Conservation (phyloP, 2,113 vertebrate genomes). For the Cottus gobio region DNA sequence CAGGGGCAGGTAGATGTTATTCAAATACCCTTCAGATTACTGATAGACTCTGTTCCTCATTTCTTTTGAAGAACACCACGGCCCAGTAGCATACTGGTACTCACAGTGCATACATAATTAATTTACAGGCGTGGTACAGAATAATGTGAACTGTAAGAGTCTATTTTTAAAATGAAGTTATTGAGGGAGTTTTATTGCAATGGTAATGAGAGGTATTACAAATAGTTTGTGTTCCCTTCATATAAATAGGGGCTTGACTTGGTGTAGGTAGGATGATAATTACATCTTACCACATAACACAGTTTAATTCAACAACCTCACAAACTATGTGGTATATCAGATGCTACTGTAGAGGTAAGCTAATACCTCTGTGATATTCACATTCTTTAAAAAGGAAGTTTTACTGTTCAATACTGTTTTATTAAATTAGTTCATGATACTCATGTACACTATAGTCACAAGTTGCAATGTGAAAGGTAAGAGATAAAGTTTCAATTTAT, state of each 20-base stretch:
- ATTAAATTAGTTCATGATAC: background rate
- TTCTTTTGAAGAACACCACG: conserved; percentile 29
- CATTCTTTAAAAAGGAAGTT: background rate
- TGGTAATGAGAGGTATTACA: background rate
- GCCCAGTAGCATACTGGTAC: background rate
- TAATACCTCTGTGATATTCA: background rate
- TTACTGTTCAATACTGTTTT: background rate
- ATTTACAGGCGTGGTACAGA: conserved; percentile 8
- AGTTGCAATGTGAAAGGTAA: background rate
- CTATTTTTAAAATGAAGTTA: background rate
- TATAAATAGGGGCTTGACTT: background rate
- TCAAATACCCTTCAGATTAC: conserved; percentile 26
- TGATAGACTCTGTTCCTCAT: conserved; percentile 9
- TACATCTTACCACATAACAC: background rate
- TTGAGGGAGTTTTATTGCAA: background rate
- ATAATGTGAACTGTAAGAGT: conserved; percentile 9
- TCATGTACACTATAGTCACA: background rate
- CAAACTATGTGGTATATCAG: background rate
- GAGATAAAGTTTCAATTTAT: background rate
- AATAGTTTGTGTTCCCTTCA: background rate
- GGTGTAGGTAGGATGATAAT: background rate
- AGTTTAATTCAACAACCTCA: background rate
- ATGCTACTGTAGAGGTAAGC: background rate
- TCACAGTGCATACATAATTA: conserved; percentile 34
- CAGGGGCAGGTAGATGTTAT: conserved; percentile 90